Percentiles rank a stretch among this genome's conserved stretches.
These are phyloP conservation scores for Diadegma fenestrale DNA, from an alignment of 2,888 invertebrate species.

Conservation along the genomic window DNA sequence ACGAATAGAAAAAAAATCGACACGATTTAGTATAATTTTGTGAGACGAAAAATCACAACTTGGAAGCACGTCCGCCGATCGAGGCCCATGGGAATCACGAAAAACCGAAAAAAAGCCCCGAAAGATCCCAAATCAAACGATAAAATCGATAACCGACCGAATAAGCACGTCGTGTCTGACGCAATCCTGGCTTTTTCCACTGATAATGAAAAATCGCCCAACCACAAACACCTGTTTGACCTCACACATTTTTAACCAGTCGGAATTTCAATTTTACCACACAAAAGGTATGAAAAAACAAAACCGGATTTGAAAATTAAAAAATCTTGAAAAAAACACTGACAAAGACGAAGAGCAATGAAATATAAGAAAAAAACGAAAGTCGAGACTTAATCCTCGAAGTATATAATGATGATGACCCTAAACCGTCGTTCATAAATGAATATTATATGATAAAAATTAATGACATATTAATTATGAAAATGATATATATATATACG, in stretches of 20 bases:
- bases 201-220: conserved; percentile 25
- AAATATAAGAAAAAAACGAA: conserved; percentile 62
- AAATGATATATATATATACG: conserved; percentile 61
- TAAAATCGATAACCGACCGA: conserved; percentile 20
- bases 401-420: conserved; percentile 76
- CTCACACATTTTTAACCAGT: background rate
- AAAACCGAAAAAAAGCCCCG: conserved; percentile 44
- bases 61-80: conserved; percentile 46
- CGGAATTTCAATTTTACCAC: background rate
- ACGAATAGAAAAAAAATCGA: conserved; percentile 62
- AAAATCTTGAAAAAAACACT: conserved; percentile 13
- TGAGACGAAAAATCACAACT: background rate
- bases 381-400: conserved; percentile 77
- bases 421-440: conserved; percentile 80
- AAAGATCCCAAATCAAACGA: conserved; percentile 39
- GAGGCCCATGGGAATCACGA: conserved; percentile 48
- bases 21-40: conserved; percentile 11
- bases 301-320: conserved; percentile 46
- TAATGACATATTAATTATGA: conserved; percentile 69
- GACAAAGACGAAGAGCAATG: conserved; percentile 51
- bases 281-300: conserved; percentile 62
- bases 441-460: conserved; percentile 73
- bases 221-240: conserved; percentile 28
- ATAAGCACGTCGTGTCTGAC: conserved; percentile 37
- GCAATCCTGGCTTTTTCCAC: conserved; percentile 43